A percentile compares a stretch with the other conserved stretches of the same genome.
Conservation (phyloP, 2,797 vertebrate species). For the Malacoraja senta region DNA sequence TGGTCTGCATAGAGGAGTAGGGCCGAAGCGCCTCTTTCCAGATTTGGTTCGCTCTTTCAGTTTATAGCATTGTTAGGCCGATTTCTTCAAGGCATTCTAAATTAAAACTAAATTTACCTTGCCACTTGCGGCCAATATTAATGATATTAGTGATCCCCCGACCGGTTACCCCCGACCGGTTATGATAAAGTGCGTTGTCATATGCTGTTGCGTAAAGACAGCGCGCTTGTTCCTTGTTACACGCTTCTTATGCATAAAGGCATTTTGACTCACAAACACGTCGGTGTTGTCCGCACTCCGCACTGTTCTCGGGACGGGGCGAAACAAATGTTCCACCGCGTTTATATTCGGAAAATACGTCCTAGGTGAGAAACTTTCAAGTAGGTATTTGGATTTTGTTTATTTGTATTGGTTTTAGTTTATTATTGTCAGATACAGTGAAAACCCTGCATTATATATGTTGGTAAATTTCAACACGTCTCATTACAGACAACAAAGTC, state of each 20-base stretch:
- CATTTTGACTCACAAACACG: neutral
- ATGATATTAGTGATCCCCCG: neutral
- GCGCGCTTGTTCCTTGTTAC: neutral
- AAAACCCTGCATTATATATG: neutral
- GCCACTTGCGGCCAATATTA: neutral
- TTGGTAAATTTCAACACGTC: neutral
- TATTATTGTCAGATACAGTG: too few species aligned
- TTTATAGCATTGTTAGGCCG: neutral
- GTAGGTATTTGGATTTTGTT: neutral
- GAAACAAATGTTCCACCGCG: neutral
- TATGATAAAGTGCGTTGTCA: neutral
- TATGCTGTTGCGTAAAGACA: neutral
- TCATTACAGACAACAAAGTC: neutral
- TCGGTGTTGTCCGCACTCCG: neutral
- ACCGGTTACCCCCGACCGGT: neutral
- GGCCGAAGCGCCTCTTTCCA: too few species aligned
- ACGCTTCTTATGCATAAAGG: neutral
- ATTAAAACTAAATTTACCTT: neutral
- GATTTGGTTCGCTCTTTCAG: neutral
- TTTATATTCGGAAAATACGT: neutral
- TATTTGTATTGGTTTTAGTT: neutral
- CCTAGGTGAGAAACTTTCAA: neutral
- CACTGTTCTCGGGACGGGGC: neutral
- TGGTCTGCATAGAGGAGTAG: too few species aligned
- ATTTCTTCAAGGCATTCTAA: neutral